phyloP scores from a whole-genome alignment of 2,797 vertebrate species.

The Valencia hispanica region DNA sequence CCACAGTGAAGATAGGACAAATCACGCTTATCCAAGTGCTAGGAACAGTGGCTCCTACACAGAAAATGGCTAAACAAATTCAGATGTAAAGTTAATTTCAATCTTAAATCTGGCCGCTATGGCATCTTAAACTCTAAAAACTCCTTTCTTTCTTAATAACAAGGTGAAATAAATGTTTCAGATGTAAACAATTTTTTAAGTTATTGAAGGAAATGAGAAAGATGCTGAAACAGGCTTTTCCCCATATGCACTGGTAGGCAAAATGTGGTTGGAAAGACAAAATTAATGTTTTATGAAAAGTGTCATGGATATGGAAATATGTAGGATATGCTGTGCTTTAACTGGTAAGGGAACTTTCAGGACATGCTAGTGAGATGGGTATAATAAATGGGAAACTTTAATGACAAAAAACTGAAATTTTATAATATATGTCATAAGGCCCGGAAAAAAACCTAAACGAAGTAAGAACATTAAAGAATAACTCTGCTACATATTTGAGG shows the following conservation, averaged over 20 bases:
- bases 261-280: neutral
- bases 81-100: neutral
- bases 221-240: neutral
- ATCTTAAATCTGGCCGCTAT: neutral
- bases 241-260: neutral
- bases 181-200: neutral
- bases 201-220: neutral
- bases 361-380: neutral
- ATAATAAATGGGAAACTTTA: neutral
- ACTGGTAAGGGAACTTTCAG: neutral
- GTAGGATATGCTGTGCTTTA: neutral
- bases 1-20: neutral
- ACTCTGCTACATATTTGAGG: too few relatives aligned
- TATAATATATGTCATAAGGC: neutral
- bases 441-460: neutral
- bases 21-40: neutral
- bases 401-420: neutral
- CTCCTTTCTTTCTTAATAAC: neutral
- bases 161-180: neutral
- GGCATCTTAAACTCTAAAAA: neutral
- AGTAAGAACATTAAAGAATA: neutral
- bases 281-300: conserved; percentile 15
- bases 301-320: conserved; percentile 10
- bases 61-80: neutral
- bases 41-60: neutral